These are phyloP conservation scores for Lysandra bellargus DNA, from an alignment of 2,888 invertebrate species.

Conservation along the genomic window DNA sequence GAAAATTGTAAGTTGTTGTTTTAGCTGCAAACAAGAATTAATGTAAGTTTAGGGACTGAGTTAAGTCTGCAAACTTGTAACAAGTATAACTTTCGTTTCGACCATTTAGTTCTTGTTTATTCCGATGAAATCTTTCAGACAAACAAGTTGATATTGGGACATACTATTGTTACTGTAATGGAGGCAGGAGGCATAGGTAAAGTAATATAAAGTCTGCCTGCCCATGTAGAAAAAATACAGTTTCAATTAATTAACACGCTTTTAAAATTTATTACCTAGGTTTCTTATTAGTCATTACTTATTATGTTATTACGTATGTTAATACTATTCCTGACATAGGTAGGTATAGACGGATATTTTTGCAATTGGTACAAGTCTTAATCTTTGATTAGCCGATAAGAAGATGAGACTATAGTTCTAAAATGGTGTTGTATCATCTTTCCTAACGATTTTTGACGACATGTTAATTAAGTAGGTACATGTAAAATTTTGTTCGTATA, in stretches of 20 bases:
- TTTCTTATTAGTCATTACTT: not conserved
- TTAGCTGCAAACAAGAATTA: not conserved
- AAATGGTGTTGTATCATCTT: not conserved
- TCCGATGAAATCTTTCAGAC: not conserved
- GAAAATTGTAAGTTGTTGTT: not conserved
- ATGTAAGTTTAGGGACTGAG: not conserved
- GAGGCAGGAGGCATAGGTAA: not conserved
- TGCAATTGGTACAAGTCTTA: conserved; percentile 1
- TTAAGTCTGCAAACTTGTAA: conserved; percentile 1
- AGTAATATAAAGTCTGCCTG: not conserved
- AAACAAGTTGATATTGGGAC: not conserved
- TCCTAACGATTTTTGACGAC: not conserved
- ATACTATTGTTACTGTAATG: not conserved
- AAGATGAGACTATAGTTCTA: not conserved
- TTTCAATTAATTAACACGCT: not conserved
- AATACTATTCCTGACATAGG: not conserved
- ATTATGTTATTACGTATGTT: not conserved
- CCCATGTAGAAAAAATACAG: not conserved
- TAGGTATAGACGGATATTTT: conserved; percentile 15
- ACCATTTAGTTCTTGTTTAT: not conserved
- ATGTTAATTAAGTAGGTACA: not conserved
- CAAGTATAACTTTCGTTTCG: not conserved
- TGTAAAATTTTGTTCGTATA: conserved; percentile 33
- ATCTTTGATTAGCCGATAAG: not conserved
- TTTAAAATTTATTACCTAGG: not conserved